Percentiles rank a stretch among this genome's conserved stretches.
Evolutionary conservation across 1,140 invertebrate species (phyloP).

Genomic region (Megalopta genalis): DNA sequence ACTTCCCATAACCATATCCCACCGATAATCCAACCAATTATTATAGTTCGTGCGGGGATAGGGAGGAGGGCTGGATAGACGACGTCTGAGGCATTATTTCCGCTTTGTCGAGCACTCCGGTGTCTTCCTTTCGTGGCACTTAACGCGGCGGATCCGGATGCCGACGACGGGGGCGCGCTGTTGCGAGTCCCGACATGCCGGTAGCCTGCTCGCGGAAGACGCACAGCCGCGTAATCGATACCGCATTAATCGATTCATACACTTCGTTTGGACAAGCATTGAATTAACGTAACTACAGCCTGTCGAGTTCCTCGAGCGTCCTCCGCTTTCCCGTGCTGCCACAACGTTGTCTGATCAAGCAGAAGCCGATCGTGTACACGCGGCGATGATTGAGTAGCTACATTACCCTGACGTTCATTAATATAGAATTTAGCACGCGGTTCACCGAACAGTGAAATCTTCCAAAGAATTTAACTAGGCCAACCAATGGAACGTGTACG

Average conservation of each 20-base stretch:
- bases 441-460: no score
- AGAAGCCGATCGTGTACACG: no score
- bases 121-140: conserved; percentile 43
- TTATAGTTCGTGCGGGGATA: conserved; percentile 61
- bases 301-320: not conserved
- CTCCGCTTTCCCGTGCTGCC: not conserved
- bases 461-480: no score
- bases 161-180: no score
- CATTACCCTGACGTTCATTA: no score
- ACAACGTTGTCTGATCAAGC: conserved; percentile 8
- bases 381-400: no score
- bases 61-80: conserved; percentile 48
- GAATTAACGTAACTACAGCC: conserved; percentile 8
- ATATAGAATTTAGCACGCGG: no score
- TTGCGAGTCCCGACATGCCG: not conserved
- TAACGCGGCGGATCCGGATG: conserved; percentile 24
- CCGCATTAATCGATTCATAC: conserved; percentile 47
- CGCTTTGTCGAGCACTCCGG: conserved; percentile 52
- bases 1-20: conserved; percentile 72
- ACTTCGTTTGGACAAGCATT: conserved; percentile 35
- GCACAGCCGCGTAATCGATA: conserved; percentile 12
- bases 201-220: not conserved
- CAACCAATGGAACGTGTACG: no score
- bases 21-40: conserved; percentile 74
- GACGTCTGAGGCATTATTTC: conserved; percentile 63